Evolutionary conservation across 2,888 invertebrate species (phyloP).

Genomic region (Peribatodes rhomboidaria): DNA sequence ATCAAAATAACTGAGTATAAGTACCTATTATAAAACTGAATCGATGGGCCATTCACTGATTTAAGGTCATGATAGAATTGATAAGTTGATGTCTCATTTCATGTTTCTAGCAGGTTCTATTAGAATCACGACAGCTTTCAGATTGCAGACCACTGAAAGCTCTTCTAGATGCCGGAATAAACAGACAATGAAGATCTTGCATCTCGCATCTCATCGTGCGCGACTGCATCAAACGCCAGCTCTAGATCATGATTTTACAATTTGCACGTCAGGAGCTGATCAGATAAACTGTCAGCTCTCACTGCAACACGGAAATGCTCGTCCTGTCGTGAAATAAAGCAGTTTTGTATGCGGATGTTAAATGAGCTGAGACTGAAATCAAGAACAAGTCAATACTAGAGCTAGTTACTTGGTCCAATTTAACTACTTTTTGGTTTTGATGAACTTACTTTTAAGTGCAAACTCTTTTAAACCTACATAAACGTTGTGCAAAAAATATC

Average conservation of each 20-base stretch:
- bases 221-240: conserved; percentile 34
- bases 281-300: conserved; percentile 35
- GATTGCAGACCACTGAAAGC: background rate
- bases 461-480: too few species aligned
- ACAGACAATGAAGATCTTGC: conserved; percentile 23
- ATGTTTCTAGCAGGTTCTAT: background rate
- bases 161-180: conserved; percentile 7
- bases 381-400: background rate
- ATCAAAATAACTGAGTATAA: too few species aligned
- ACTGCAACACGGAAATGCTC: conserved; percentile 28
- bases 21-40: too few species aligned
- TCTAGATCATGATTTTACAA: conserved; percentile 46
- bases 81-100: too few species aligned
- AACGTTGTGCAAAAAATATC: too few species aligned
- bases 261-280: conserved; percentile 43
- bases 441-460: too few species aligned
- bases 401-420: too few species aligned
- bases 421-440: too few species aligned
- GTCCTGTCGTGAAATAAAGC: conserved; percentile 6
- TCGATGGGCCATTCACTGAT: too few species aligned
- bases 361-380: background rate
- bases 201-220: conserved; percentile 31
- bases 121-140: background rate
- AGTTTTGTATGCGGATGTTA: conserved; percentile 15
- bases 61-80: too few species aligned